A percentile compares a stretch with the other conserved stretches of the same genome.
Conservation (phyloP, 2,888 invertebrate genomes). For the Xestobium rufovillosum region DNA sequence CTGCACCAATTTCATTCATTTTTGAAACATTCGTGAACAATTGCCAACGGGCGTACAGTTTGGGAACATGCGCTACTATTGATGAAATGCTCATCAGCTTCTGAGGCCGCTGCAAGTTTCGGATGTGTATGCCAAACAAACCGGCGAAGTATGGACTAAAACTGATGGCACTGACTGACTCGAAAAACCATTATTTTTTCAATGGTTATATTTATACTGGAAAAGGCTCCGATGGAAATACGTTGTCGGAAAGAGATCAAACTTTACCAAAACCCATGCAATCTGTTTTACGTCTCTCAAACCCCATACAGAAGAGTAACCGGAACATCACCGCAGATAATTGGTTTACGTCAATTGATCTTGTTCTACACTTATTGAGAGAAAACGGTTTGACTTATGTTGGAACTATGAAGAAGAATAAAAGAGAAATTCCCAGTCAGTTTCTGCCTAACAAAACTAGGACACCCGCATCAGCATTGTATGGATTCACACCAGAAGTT, state of each 20-base stretch:
- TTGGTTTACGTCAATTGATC: conserved; percentile 14
- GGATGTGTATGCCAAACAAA: not conserved
- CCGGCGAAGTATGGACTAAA: conserved; percentile 8
- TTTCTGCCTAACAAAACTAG: conserved; percentile 18
- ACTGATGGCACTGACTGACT: conserved; percentile 21
- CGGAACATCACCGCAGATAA: conserved; percentile 17
- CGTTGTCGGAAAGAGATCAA: conserved; percentile 15
- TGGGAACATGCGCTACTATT: conserved; percentile 7
- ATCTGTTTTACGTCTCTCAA: conserved; percentile 12
- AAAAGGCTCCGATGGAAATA: conserved; percentile 19
- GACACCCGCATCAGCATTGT: conserved; percentile 12
- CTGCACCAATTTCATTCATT: conserved; percentile 12
- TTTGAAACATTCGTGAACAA: conserved; percentile 16
- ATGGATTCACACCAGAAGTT: conserved; percentile 17
- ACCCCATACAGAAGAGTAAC: conserved; percentile 14
- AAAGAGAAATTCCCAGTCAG: conserved; percentile 15
- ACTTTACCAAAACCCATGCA: conserved; percentile 21
- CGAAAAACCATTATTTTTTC: conserved; percentile 18
- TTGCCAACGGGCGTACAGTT: conserved; percentile 13
- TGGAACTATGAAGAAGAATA: conserved; percentile 17
- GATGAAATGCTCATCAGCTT: not conserved
- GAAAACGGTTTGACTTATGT: conserved; percentile 13
- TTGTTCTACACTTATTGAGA: conserved; percentile 10
- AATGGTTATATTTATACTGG: conserved; percentile 23
- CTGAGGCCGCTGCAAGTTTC: not conserved